A percentile compares a stretch with the other conserved stretches of the same genome.
Conservation (phyloP, 2,888 invertebrate genomes). For the Colletes collaris region DNA sequence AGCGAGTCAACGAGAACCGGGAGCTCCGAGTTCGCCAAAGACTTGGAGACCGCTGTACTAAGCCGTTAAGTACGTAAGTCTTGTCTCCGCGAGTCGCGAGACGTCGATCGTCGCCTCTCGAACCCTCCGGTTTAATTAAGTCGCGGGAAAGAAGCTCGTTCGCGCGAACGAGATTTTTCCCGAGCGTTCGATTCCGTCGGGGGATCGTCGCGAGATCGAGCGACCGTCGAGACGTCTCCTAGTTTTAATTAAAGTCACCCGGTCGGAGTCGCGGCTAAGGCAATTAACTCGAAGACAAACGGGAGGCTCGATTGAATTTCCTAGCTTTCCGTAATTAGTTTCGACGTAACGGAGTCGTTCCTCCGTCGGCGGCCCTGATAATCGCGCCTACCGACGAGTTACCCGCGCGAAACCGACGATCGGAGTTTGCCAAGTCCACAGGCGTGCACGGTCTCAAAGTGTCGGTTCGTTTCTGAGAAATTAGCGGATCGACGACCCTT, state of each 20-base stretch:
- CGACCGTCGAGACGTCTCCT: conserved; percentile 25
- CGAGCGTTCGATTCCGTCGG: conserved; percentile 7
- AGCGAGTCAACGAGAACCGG: conserved; percentile 26
- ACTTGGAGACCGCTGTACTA: conserved; percentile 43
- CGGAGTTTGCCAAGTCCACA: too few species aligned
- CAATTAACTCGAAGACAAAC: conserved; percentile 63
- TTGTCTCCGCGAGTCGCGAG: conserved; percentile 31
- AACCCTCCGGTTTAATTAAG: conserved; percentile 42
- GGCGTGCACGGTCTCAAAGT: not conserved
- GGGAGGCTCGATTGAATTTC: conserved; percentile 61
- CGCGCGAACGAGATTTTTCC: conserved; percentile 36
- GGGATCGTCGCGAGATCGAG: not conserved
- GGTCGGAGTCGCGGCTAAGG: conserved; percentile 44
- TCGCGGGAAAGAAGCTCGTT: conserved; percentile 14
- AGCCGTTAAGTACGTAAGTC: conserved; percentile 48
- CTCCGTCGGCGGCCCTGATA: conserved; percentile 17
- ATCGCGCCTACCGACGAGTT: conserved; percentile 39
- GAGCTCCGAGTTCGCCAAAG: conserved; percentile 39
- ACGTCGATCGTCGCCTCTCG: not conserved
- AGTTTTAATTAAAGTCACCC: conserved; percentile 60
- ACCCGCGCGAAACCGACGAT: conserved; percentile 5
- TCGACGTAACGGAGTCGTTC: conserved; percentile 50
- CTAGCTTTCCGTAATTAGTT: conserved; percentile 63
- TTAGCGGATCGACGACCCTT: conserved; percentile 1
- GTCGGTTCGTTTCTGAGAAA: too few species aligned